A percentile compares a stretch with the other conserved stretches of the same genome.
These are phyloP conservation scores for Lepidochrysops patricia DNA, from an alignment of 2,888 invertebrate genomes.

Conservation along the genomic window DNA sequence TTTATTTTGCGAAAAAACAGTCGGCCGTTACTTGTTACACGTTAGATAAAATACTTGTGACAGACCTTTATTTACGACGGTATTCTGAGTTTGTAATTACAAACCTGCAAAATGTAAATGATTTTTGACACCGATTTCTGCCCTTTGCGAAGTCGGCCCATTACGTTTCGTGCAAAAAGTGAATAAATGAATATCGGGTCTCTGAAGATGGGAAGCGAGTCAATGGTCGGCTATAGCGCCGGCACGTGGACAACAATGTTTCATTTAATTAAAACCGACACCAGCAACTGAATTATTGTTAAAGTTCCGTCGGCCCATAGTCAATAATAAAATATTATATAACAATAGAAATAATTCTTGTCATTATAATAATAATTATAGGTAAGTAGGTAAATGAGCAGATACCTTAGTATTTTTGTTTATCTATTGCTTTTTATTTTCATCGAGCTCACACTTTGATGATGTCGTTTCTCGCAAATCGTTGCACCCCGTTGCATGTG, in stretches of 20 bases:
- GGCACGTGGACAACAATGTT: background rate
- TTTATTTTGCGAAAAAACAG: background rate
- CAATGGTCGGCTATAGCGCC: background rate
- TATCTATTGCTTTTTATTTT: too few relatives aligned
- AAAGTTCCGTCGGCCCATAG: background rate
- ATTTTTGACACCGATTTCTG: constrained; percentile 11
- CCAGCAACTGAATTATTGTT: background rate
- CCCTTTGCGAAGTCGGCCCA: background rate
- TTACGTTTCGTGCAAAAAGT: constrained; percentile 6
- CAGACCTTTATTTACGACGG: background rate
- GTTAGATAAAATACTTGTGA: too few relatives aligned
- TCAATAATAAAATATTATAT: background rate
- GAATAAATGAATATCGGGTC: background rate
- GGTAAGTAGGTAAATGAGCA: too few relatives aligned
- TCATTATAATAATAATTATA: too few relatives aligned
- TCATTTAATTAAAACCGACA: background rate
- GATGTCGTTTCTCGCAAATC: too few relatives aligned
- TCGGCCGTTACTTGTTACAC: background rate
- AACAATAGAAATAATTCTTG: too few relatives aligned
- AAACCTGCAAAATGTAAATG: background rate
- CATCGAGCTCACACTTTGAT: too few relatives aligned
- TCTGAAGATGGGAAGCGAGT: constrained; percentile 5
- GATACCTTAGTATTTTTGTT: too few relatives aligned
- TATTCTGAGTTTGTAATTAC: background rate
- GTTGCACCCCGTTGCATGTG: background rate